Conservation (phyloP, 2,888 invertebrate genomes). For the Diadegma fenestrale region DNA sequence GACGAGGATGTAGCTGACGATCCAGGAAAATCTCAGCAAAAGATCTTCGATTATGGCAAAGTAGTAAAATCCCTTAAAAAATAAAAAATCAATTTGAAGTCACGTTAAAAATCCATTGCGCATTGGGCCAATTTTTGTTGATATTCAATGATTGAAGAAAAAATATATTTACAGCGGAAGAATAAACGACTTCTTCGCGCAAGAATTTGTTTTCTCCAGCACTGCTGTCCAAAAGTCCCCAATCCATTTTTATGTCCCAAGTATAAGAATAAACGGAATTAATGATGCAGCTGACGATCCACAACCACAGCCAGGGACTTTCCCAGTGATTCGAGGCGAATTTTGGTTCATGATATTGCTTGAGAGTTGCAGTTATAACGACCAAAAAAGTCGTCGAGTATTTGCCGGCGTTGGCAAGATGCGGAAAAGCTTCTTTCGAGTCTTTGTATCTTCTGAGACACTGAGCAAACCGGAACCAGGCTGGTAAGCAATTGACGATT, state of each 20-base stretch:
- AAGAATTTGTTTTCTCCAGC: slow-evolving; percentile 96
- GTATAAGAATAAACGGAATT: slow-evolving; percentile 98
- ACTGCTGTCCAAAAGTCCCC: slow-evolving; percentile 97
- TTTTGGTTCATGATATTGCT: slow-evolving; percentile 88
- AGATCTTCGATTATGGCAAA: slow-evolving; percentile 98
- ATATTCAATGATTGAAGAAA: neutral
- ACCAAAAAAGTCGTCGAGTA: slow-evolving; percentile 99
- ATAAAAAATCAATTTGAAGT: slow-evolving; percentile 33
- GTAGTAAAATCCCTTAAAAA: slow-evolving; percentile 94
- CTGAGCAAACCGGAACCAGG: slow-evolving; percentile 99
- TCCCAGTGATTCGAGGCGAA: slow-evolving; percentile 86
- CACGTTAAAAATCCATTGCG: neutral
- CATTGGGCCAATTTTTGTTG: neutral
- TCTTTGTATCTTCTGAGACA: slow-evolving; percentile 98
- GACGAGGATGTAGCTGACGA: slow-evolving; percentile 93
- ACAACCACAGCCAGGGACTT: slow-evolving; percentile 95
- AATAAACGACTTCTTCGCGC: slow-evolving; percentile 98
- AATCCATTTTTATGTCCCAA: slow-evolving; percentile 99
- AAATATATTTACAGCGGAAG: slow-evolving; percentile 90
- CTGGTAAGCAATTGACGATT: slow-evolving; percentile 96
- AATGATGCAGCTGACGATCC: slow-evolving; percentile 93
- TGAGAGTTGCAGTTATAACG: slow-evolving; percentile 92
- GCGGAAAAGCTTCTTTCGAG: slow-evolving; percentile 96
- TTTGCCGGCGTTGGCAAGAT: slow-evolving; percentile 98
- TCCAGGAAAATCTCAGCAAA: slow-evolving; percentile 97